These are phyloP conservation scores for Ptilorrhoa leucosticta DNA, from an alignment of 2,113 vertebrate species.

Conservation along the genomic window DNA sequence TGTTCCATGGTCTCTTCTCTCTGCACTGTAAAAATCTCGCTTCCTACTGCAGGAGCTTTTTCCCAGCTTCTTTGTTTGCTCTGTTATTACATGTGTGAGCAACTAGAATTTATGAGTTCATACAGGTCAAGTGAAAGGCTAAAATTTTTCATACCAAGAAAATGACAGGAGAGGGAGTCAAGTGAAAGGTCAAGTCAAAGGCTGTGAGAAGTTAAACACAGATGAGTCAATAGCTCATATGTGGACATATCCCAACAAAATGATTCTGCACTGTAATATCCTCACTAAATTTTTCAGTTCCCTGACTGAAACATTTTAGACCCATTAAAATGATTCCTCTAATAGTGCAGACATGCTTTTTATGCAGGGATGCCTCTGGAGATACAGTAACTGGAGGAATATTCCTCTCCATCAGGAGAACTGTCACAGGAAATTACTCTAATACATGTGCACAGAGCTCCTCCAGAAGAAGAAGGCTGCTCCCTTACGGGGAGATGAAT, in stretches of 20 bases:
- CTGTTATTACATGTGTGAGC: background rate
- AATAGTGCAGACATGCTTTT: conserved; percentile 27
- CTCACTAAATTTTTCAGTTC: conserved; percentile 9
- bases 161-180: background rate
- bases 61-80: background rate
- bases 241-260: background rate
- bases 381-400: background rate
- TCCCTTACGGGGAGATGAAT: conserved; percentile 8
- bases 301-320: conserved; percentile 15
- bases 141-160: background rate
- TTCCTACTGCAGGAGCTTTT: background rate
- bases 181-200: conserved; percentile 43
- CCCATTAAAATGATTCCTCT: conserved; percentile 29
- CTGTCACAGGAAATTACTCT: conserved; percentile 42
- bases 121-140: conserved; percentile 4
- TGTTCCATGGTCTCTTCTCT: background rate
- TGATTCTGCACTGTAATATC: background rate
- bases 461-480: background rate
- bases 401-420: conserved; percentile 17
- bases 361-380: conserved; percentile 28
- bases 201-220: background rate
- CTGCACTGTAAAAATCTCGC: background rate
- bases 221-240: background rate
- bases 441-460: background rate
- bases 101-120: conserved; percentile 39